Evolutionary conservation across 2,113 vertebrate genomes (phyloP).

Genomic region (Ictidomys tridecemlineatus): DNA sequence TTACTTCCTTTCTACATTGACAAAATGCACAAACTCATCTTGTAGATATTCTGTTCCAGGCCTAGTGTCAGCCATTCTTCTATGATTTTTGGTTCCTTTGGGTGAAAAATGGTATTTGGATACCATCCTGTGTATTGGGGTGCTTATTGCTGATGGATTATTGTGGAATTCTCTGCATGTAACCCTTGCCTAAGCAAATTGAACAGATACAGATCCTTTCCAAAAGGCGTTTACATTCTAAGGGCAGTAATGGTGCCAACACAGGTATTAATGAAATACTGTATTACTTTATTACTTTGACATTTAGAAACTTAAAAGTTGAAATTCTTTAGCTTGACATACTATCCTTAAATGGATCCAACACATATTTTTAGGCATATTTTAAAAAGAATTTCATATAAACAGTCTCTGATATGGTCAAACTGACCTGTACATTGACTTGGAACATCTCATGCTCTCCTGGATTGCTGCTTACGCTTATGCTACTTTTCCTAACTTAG

Average conservation of each 20-base stretch:
- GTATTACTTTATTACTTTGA: constrained; percentile 9
- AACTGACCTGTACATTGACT: neutral
- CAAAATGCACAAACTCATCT: neutral
- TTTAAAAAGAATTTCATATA: neutral
- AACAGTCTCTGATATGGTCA: neutral
- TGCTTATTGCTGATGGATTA: neutral
- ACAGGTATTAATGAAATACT: neutral
- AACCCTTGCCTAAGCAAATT: neutral
- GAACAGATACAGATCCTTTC: neutral
- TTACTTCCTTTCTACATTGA: neutral
- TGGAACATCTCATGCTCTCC: neutral
- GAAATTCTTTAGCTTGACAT: constrained; percentile 8
- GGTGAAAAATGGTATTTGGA: neutral
- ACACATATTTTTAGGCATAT: constrained; percentile 4
- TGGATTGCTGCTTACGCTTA: neutral
- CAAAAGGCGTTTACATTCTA: neutral
- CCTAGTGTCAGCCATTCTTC: neutral
- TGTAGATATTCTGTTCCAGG: neutral
- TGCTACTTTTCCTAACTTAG: neutral
- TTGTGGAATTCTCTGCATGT: neutral
- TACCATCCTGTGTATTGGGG: neutral
- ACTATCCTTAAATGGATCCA: neutral
- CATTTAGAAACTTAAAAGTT: constrained; percentile 26
- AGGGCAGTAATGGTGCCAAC: neutral
- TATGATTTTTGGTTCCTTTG: neutral